These are phyloP conservation scores for Dolichopus griseipennis DNA, from an alignment of 2,888 invertebrate genomes.

Conservation along the genomic window DNA sequence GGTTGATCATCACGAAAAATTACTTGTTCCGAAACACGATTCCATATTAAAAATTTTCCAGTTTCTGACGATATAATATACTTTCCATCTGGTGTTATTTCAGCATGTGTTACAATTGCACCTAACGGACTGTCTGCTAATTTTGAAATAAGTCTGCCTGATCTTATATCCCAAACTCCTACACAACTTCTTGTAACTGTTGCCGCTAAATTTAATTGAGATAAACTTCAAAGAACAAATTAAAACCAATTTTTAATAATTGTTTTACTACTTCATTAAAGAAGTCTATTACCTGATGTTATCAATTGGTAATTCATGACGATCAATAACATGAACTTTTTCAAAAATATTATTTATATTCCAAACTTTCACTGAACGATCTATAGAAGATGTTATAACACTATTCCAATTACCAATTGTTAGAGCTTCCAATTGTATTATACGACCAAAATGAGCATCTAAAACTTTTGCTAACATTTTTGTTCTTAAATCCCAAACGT, in stretches of 20 bases:
- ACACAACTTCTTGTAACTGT: slow-evolving; percentile 92
- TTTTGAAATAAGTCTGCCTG: slow-evolving; percentile 75
- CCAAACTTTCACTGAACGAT: slow-evolving; percentile 97
- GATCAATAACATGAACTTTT: slow-evolving; percentile 89
- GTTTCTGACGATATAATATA: slow-evolving; percentile 85
- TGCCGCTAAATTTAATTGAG: slow-evolving; percentile 72
- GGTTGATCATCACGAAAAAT: slow-evolving; percentile 66
- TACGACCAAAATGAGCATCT: slow-evolving; percentile 94
- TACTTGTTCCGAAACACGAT: slow-evolving; percentile 61
- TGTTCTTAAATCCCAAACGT: slow-evolving; percentile 83
- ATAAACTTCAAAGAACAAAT: slow-evolving; percentile 51
- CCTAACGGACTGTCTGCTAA: slow-evolving; percentile 86
- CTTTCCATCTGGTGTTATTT: slow-evolving; percentile 75
- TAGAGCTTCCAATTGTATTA: slow-evolving; percentile 81
- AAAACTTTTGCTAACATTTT: slow-evolving; percentile 79
- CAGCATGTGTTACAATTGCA: slow-evolving; percentile 88
- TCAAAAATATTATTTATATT: slow-evolving; percentile 98
- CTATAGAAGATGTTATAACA: slow-evolving; percentile 93
- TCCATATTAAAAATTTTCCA: slow-evolving; percentile 85
- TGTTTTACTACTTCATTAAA: background rate
- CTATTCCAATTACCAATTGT: slow-evolving; percentile 86
- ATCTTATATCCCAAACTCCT: slow-evolving; percentile 86
- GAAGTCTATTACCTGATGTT: slow-evolving; percentile 60
- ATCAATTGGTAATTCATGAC: slow-evolving; percentile 92
- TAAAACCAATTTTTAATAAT: background rate